phyloP scores from a whole-genome alignment of 2,797 vertebrate species.

The Aeoliscus strigatus region DNA sequence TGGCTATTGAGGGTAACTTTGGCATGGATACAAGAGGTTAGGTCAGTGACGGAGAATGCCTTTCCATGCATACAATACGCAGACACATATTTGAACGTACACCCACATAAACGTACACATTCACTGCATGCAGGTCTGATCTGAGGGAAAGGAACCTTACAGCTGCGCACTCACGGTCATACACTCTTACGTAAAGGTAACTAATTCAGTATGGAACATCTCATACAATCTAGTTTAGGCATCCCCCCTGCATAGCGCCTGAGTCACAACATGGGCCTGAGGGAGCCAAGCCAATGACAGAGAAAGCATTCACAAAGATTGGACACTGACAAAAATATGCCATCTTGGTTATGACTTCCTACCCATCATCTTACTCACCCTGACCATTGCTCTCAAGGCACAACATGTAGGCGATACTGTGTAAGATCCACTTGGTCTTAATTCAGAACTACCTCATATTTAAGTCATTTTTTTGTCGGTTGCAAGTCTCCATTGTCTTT shows the following conservation, averaged over 20 bases:
- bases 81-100: conserved; percentile 60
- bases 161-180: conserved; percentile 25
- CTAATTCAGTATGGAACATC: conserved; percentile 47
- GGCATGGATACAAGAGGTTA: conserved; percentile 60
- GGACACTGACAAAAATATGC: conserved; percentile 49
- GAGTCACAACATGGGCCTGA: conserved; percentile 64
- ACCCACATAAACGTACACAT: conserved; percentile 60
- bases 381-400: conserved; percentile 69
- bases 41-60: conserved; percentile 54
- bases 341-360: conserved; percentile 41
- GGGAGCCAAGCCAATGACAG: conserved; percentile 57
- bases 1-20: conserved; percentile 64
- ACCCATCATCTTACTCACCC: conserved; percentile 37
- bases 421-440: conserved; percentile 55
- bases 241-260: conserved; percentile 65
- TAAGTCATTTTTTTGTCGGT: conserved; percentile 18
- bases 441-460: conserved; percentile 36
- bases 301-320: conserved; percentile 50
- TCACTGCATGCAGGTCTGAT: conserved; percentile 67
- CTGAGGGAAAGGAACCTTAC: conserved; percentile 52
- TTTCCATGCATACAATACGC: conserved; percentile 65
- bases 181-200: conserved; percentile 41
- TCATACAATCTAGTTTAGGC: conserved; percentile 66
- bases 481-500: conserved; percentile 42
- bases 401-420: conserved; percentile 67